A percentile compares a stretch with the other conserved stretches of the same genome.
These are phyloP conservation scores for Nerophis ophidion DNA, from an alignment of 2,113 vertebrate genomes.

Conservation along the genomic window DNA sequence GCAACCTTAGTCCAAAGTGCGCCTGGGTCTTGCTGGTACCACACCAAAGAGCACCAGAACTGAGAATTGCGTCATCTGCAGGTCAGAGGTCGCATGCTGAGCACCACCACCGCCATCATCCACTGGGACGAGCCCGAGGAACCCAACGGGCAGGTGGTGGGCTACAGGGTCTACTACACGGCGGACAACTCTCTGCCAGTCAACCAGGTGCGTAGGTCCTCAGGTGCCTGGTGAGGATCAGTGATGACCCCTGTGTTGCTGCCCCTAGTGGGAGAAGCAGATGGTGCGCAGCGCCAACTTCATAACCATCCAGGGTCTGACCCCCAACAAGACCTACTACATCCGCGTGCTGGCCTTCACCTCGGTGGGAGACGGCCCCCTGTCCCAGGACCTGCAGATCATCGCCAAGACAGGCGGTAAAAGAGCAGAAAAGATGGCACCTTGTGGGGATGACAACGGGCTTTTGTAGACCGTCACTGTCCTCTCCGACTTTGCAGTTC, in stretches of 20 bases:
- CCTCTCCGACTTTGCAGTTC: conserved; percentile 71
- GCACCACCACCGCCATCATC: conserved; percentile 93
- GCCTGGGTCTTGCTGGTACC: neutral
- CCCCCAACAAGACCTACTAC: conserved; percentile 94
- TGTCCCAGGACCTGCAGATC: conserved; percentile 95
- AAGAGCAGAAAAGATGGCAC: neutral
- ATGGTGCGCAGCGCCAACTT: conserved; percentile 93
- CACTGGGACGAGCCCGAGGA: conserved; percentile 99
- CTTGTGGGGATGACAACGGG: neutral
- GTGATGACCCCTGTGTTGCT: too few relatives aligned
- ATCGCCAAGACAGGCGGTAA: conserved; percentile 94
- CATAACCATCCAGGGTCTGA: conserved; percentile 88
- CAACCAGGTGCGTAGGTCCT: conserved; percentile 70
- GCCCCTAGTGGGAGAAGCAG: conserved; percentile 84
- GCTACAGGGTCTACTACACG: conserved; percentile 97
- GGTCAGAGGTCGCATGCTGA: conserved; percentile 95
- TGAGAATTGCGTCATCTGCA: conserved; percentile 18
- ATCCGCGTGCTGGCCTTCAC: conserved; percentile 97
- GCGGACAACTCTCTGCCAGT: conserved; percentile 85
- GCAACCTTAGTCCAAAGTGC: neutral
- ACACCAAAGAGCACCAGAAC: neutral
- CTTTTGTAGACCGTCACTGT: neutral
- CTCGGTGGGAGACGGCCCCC: conserved; percentile 94
- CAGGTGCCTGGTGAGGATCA: too few relatives aligned
- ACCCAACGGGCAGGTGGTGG: conserved; percentile 95